Evolutionary conservation across 37 sponge, comb jelly and placozoan species (phyloP), one percentile per base, ranked within the genome.

Genomic region (Aphrocallistes beatrix): DNA sequence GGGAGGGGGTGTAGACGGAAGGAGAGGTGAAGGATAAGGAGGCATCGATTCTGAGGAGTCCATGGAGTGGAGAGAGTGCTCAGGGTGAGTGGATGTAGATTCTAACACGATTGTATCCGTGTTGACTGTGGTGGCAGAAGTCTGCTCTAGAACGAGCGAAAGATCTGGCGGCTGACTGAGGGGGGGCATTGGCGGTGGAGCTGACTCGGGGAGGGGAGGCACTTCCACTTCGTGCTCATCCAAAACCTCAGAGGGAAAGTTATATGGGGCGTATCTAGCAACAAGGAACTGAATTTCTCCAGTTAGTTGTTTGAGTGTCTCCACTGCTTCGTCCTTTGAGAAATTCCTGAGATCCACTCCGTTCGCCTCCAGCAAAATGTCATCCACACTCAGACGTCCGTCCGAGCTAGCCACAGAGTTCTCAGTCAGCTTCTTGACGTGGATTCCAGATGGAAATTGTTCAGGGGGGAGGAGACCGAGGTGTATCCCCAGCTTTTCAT

Each of bases 341-440:
- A 60, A 28, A 13, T 60, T 60, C n/a, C 75, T 60, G 25, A 60
- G 75, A 60, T 60, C 34, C 3, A 60, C 21, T 60, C 75, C 75
- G n/a, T 60, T 60, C 75, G 75, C 75, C 75, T 60, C 75, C 75
- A 60, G 75, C 75, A 60, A 13, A 60, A 60, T 60, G 34, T 60
- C 75, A 13, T 60, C 75, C n/a, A 60, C 75, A 60, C 75, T 60
- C 34, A 60, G n/a, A 3, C 75, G 25, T 3, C 75, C 75, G 34
- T 60, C 75, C 21, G 75, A 60, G n/a, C 75, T 60, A 13, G 75
- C 75, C 25, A 60, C 75, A 13, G 75, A 60, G 75, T 60, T 60
- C 6, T 60, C 75, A 21, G 75, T 60, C 75, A 60, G 34, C 25
- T 60, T 21, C 75, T 60, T 60, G n/a, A 60, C 75, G 75, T 25